Conservation (phyloP, 1,140 invertebrate genomes). For the Dryas iulia region DNA sequence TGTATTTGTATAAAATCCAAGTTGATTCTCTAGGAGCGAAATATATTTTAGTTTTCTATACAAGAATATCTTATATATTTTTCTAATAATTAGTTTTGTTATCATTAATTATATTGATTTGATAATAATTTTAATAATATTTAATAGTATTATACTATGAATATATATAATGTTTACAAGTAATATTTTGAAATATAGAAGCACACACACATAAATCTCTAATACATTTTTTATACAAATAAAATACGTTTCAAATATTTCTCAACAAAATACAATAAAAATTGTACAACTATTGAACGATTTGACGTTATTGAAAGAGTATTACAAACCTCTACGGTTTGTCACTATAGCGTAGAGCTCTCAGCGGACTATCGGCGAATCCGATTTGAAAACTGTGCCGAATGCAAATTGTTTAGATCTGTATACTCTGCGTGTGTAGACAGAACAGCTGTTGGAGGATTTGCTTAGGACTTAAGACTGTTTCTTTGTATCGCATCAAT, state of each 20-base stretch:
- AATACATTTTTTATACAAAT: too few species aligned
- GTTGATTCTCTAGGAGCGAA: too few species aligned
- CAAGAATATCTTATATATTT: too few species aligned
- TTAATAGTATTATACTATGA: too few species aligned
- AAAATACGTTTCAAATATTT: not conserved
- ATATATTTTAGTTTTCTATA: too few species aligned
- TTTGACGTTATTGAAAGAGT: not conserved
- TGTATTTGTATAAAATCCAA: too few species aligned
- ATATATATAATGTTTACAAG: too few species aligned
- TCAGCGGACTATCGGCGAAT: not conserved
- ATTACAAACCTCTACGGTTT: not conserved
- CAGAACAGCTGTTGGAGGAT: not conserved
- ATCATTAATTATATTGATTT: too few species aligned
- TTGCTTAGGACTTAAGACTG: not conserved
- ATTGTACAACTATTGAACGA: not conserved
- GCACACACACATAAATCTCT: too few species aligned
- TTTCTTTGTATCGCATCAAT: not conserved
- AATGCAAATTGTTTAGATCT: not conserved
- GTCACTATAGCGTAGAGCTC: not conserved
- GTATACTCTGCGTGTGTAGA: not conserved
- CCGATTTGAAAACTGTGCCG: not conserved
- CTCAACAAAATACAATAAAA: not conserved
- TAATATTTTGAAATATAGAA: too few species aligned
- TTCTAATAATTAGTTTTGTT: too few species aligned
- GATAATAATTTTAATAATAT: too few species aligned